phyloP scores from a whole-genome alignment of 37 sponge, comb jelly and placozoan species.

The Theonella swinhoei region DNA sequence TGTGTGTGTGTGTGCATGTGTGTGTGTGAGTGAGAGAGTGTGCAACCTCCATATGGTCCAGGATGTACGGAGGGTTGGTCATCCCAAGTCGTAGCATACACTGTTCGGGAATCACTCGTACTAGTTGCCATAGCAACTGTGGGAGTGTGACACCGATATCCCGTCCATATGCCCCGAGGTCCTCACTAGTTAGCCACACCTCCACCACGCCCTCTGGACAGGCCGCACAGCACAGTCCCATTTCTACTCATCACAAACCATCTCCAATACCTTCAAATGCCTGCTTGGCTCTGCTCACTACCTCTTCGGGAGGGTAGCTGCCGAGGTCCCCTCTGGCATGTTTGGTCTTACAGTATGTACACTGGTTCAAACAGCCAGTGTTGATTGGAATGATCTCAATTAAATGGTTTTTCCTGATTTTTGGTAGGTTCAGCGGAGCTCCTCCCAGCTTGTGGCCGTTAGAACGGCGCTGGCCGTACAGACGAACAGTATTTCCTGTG shows the following conservation, averaged over 20 bases:
- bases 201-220: slow-evolving; percentile 89
- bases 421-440: slow-evolving; percentile 86
- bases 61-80: slow-evolving; percentile 98
- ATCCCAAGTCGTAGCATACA: slow-evolving; percentile 96
- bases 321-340: slow-evolving; percentile 93
- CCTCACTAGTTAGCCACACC: slow-evolving; percentile 97
- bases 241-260: too few relatives aligned
- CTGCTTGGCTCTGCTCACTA: slow-evolving; percentile 79
- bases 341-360: slow-evolving; percentile 99
- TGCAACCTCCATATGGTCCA: slow-evolving; percentile 92
- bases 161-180: slow-evolving; percentile 92
- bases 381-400: slow-evolving; percentile 96
- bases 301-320: slow-evolving; percentile 89
- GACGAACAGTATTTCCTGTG: slow-evolving; percentile 51
- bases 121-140: slow-evolving; percentile 92
- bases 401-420: slow-evolving; percentile 91
- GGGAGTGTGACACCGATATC: slow-evolving; percentile 93
- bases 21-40: too few relatives aligned
- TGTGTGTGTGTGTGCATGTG: too few relatives aligned
- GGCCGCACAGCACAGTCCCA: background rate
- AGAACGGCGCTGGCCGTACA: slow-evolving; percentile 68
- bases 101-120: slow-evolving; percentile 86
- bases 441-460: slow-evolving; percentile 79
- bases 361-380: slow-evolving; percentile 97
- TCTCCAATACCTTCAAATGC: slow-evolving; percentile 85